These are phyloP conservation scores for Pterocles orientalis DNA, from an alignment of 2,113 vertebrate genomes.

Conservation along the genomic window DNA sequence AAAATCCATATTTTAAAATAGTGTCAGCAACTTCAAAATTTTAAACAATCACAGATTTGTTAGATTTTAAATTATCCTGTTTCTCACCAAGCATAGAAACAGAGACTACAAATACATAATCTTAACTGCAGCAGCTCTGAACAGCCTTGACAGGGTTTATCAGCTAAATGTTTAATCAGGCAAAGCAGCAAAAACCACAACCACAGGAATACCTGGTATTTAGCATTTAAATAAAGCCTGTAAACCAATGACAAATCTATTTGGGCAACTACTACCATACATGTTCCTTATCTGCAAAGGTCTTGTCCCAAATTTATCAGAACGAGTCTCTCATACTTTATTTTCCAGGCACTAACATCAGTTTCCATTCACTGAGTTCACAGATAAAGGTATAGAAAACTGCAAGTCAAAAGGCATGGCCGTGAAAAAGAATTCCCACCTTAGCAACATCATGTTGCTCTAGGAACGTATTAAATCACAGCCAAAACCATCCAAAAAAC, in stretches of 20 bases:
- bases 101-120: constrained; percentile 1
- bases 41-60: background rate
- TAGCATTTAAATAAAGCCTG: constrained; percentile 53
- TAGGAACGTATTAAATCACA: background rate
- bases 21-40: background rate
- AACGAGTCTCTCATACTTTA: background rate
- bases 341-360: constrained; percentile 1
- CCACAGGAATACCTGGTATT: constrained; percentile 31
- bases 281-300: constrained; percentile 42
- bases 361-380: background rate
- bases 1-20: background rate
- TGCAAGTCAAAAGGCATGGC: background rate
- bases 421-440: background rate
- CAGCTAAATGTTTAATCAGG: constrained; percentile 56
- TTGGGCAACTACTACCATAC: constrained; percentile 24
- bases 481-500: background rate
- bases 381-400: background rate
- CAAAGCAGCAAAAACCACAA: constrained; percentile 30
- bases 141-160: constrained; percentile 49
- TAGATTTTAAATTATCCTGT: background rate
- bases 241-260: constrained; percentile 38
- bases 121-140: background rate
- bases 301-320: background rate
- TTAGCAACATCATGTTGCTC: background rate
- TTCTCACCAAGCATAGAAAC: background rate